Conservation (phyloP, 2,113 vertebrate species). For the Bucco capensis region DNA sequence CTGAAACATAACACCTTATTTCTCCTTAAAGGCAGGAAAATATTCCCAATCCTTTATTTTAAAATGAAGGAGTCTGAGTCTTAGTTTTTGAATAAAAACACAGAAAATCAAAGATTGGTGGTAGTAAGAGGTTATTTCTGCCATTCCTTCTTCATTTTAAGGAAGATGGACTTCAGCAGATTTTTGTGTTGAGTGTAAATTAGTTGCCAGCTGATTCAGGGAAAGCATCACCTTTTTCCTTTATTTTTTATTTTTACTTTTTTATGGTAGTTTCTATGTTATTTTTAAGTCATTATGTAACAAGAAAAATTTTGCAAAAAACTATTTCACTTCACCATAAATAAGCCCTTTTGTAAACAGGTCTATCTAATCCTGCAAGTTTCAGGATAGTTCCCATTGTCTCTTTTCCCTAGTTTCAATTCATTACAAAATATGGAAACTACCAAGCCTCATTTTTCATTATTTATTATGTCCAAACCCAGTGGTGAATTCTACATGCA, state of each 20-base stretch:
- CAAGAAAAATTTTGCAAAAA: not conserved
- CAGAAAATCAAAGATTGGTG: not conserved
- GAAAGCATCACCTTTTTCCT: not conserved
- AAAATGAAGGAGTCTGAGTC: not conserved
- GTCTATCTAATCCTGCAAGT: constrained; percentile 14
- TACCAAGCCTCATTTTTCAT: constrained; percentile 47
- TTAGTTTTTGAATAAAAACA: not conserved
- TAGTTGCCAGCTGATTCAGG: constrained; percentile 2
- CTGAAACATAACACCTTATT: not conserved
- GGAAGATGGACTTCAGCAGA: not conserved
- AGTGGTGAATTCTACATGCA: constrained; percentile 3
- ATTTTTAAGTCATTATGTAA: not conserved
- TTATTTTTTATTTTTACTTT: too few relatives aligned
- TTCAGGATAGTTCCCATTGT: constrained; percentile 26
- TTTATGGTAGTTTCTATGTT: not conserved
- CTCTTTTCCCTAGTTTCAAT: constrained; percentile 26
- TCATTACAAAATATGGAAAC: constrained; percentile 48
- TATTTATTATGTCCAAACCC: constrained; percentile 47
- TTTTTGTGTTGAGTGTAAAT: not conserved
- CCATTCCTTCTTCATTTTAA: not conserved
- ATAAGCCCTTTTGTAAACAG: not conserved
- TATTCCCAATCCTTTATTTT: not conserved
- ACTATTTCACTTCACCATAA: not conserved
- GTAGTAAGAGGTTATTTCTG: not conserved
- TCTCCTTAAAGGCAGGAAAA: not conserved